Base-by-base conservation (phyloP, 2,797 vertebrate genomes). In the Cynopterus sphinx region DNA sequence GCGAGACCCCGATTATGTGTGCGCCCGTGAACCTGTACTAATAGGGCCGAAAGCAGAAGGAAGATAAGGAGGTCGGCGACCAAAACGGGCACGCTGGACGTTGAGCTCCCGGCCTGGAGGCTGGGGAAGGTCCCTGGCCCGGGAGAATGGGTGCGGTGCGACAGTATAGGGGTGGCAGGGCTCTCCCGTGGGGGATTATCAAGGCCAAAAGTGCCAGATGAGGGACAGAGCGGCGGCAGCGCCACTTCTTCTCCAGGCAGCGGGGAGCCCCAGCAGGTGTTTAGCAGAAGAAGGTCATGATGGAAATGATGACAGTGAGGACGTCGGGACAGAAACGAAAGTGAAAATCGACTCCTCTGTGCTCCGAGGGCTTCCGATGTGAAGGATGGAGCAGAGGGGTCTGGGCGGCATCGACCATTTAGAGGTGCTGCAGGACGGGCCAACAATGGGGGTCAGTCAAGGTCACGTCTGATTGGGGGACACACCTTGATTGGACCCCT, bases 101-200 rank as follows among this genome's bases (percentile, higher is more conserved):
- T 22, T 2, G 63, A 36, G 9, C 22, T n/a, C 28, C 13, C 11
- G 7, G 59, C 43, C 17, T 1, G 10, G 24, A 5, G 31, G 9
- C 41, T n/a, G 8, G 24, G 33, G 61, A 36, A 57, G 41, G 19
- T 9, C 0, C 6, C 2, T 33, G 17, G 63, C 46, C 43, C 26
- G 17, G 70, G 73, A 53, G 22, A n/a, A 1, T 0, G 26, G 28
- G 39, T 3, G 6, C 5, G 1, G 5, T 0, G 6, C 13, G 49
- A 49, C 4, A 3, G 8, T 3, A 41, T 59, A 19, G 16, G 7
- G 49, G 67, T 13, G 12, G n/a, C 9, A 15, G 68, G 65, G 11
- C 46, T 31, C 63, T 11, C 22, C 6, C 0, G 0, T 24, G 3
- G 39, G 31, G 31, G 5, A 2, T 7, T 6, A 0, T 16, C 0